A percentile compares a stretch with the other conserved stretches of the same genome.
phyloP scores from a whole-genome alignment of 2,113 vertebrate species.

The Terrapene triunguis region DNA sequence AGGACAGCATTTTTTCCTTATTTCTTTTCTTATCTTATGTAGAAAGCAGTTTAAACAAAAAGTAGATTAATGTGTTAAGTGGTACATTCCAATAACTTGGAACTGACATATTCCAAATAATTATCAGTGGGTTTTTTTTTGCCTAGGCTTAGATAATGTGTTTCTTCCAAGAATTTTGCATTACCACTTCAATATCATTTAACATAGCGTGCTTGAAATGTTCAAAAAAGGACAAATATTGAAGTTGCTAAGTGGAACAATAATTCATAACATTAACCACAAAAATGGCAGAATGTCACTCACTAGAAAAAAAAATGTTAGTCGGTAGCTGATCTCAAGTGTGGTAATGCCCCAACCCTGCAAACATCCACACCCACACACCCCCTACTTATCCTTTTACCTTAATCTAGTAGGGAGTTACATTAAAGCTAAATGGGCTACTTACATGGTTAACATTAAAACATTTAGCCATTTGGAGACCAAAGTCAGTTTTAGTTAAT shows the following conservation, averaged over 20 bases:
- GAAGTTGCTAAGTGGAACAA: not conserved
- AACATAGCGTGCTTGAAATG: not conserved
- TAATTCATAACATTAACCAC: not conserved
- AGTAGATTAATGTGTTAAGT: not conserved
- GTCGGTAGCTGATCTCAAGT: too few relatives aligned
- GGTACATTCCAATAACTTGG: not conserved
- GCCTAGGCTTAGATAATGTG: not conserved
- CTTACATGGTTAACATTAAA: not conserved
- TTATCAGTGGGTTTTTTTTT: not conserved
- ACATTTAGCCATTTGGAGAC: not conserved
- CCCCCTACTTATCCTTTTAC: not conserved
- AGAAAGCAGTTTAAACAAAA: not conserved
- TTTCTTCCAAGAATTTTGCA: not conserved
- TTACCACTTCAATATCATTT: not conserved
- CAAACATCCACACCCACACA: too few relatives aligned
- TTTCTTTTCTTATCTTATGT: not conserved
- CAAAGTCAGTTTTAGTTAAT: not conserved
- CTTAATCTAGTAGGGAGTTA: not conserved
- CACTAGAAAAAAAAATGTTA: not conserved
- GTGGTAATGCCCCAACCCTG: too few relatives aligned
- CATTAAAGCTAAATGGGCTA: not conserved
- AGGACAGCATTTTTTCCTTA: slow-evolving; percentile 14
- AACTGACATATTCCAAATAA: not conserved
- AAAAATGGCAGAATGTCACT: not conserved
- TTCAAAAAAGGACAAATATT: not conserved